Evolutionary conservation across 2,888 invertebrate genomes (phyloP).

Genomic region (Pyrrhosoma nymphula): DNA sequence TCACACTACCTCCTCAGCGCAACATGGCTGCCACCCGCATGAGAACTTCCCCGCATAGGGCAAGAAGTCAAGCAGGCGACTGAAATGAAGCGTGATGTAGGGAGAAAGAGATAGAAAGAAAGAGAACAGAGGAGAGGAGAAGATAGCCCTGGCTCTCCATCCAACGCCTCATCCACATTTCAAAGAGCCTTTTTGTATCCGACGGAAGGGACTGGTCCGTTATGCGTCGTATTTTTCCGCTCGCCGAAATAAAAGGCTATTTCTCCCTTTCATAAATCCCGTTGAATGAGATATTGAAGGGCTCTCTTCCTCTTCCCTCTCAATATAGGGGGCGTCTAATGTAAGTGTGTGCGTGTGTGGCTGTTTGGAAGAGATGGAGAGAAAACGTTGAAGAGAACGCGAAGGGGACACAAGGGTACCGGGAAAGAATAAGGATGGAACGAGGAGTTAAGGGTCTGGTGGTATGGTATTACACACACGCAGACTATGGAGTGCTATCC

Average conservation of each 20-base stretch:
- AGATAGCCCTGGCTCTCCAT: neutral
- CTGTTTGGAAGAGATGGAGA: neutral
- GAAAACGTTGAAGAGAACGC: neutral
- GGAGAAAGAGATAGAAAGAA: too few relatives aligned
- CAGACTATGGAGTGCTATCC: too few relatives aligned
- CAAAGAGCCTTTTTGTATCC: slow-evolving; percentile 10
- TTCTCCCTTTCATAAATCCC: slow-evolving; percentile 7
- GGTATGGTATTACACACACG: neutral
- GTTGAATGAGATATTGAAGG: slow-evolving; percentile 5
- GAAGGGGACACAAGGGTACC: neutral
- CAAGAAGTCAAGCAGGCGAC: too few relatives aligned
- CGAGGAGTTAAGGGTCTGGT: neutral
- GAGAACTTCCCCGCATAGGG: neutral
- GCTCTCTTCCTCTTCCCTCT: neutral
- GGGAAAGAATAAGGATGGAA: neutral
- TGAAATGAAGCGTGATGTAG: neutral
- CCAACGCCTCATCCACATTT: neutral
- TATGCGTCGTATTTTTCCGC: neutral
- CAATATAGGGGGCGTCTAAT: too few relatives aligned
- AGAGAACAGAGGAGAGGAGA: too few relatives aligned
- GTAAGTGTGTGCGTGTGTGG: neutral
- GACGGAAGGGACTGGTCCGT: neutral
- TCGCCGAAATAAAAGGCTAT: neutral
- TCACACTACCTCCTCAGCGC: neutral
- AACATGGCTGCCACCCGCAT: neutral